Conservation (phyloP, 2,113 vertebrate genomes). For the Myotis brandtii region DNA sequence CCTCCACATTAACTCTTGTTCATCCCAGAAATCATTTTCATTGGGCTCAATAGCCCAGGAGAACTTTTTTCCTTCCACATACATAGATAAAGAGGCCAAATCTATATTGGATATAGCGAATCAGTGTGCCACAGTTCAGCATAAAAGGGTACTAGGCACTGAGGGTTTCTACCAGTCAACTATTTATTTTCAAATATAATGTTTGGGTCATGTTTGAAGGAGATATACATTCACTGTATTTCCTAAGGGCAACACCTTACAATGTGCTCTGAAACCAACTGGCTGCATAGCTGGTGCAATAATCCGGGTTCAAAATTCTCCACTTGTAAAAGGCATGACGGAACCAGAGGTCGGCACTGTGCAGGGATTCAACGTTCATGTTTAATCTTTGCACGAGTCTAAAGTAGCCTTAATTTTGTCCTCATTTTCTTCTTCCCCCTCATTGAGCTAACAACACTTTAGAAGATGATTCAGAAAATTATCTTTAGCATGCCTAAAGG, state of each 20-base stretch:
- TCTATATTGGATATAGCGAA: neutral
- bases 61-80: neutral
- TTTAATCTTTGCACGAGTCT: neutral
- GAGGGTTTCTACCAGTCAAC: neutral
- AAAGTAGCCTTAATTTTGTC: slow-evolving; percentile 42
- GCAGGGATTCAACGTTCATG: neutral
- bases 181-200: neutral
- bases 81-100: neutral
- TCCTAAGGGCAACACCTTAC: neutral
- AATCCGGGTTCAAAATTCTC: neutral
- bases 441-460: slow-evolving; percentile 45
- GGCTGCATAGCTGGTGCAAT: neutral
- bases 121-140: neutral
- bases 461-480: slow-evolving; percentile 67
- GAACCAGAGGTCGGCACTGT: neutral
- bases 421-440: slow-evolving; percentile 42
- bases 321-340: neutral
- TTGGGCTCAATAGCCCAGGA: neutral
- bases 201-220: neutral
- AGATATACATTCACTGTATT: neutral
- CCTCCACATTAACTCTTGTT: neutral
- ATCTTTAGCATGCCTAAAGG: slow-evolving; percentile 37
- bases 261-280: neutral
- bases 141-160: neutral
- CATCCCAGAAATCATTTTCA: neutral